Evolutionary conservation across 1,140 invertebrate species (phyloP).

Genomic region (Andrena cerasifolii): DNA sequence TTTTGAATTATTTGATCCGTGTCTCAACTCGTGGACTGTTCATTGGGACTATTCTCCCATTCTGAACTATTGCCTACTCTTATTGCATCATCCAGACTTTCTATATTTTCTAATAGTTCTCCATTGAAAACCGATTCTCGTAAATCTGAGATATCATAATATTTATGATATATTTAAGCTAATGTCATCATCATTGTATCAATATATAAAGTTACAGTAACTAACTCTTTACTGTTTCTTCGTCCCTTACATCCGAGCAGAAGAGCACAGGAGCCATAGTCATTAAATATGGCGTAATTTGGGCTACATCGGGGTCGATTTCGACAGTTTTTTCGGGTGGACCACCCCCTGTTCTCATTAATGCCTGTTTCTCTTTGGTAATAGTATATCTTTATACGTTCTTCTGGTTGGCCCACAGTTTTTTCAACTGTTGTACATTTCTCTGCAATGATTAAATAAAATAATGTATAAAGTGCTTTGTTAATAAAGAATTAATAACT

Average conservation of each 20-base stretch:
- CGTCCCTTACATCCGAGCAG: not conserved
- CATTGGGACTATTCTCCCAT: too few species aligned
- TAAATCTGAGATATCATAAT: too few species aligned
- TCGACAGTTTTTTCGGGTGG: not conserved
- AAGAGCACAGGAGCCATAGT: slow-evolving; percentile 24
- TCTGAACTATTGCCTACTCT: too few species aligned
- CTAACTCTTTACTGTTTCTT: not conserved
- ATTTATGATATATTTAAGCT: not conserved
- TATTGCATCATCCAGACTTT: too few species aligned
- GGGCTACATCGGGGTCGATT: slow-evolving; percentile 20
- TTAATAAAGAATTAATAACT: too few species aligned
- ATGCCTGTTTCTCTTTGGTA: slow-evolving; percentile 33
- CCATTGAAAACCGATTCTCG: too few species aligned
- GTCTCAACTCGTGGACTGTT: too few species aligned
- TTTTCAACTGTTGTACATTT: slow-evolving; percentile 27
- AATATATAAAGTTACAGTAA: not conserved
- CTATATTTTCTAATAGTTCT: too few species aligned
- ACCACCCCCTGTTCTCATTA: slow-evolving; percentile 22
- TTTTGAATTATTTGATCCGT: too few species aligned
- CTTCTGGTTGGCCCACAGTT: slow-evolving; percentile 24
- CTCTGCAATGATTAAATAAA: slow-evolving; percentile 9
- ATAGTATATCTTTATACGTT: slow-evolving; percentile 9
- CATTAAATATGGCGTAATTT: slow-evolving; percentile 17
- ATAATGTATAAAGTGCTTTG: too few species aligned
- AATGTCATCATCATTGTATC: not conserved